These are phyloP conservation scores for Conus betulinus DNA, from an alignment of 1,140 invertebrate species.

Conservation along the genomic window DNA sequence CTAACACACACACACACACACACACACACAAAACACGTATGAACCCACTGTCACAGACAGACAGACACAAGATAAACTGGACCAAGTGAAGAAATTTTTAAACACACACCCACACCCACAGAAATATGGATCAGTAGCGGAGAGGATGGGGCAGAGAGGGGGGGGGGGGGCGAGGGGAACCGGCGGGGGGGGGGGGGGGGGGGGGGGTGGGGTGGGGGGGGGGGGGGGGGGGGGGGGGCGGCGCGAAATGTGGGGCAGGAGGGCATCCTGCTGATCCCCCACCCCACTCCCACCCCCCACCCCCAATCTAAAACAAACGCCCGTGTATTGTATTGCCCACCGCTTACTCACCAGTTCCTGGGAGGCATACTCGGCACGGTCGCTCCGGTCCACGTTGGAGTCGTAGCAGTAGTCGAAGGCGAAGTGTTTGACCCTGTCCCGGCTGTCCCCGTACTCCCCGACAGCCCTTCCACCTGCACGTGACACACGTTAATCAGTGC, in stretches of 20 bases:
- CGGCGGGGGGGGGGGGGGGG: neutral
- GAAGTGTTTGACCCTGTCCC: slow-evolving; percentile 88
- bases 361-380: slow-evolving; percentile 83
- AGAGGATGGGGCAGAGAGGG: neutral
- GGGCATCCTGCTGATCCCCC: neutral
- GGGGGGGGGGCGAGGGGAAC: neutral
- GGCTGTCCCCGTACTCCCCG: slow-evolving; percentile 80
- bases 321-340: too few relatives aligned
- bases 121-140: neutral
- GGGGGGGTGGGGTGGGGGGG: too few relatives aligned
- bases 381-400: slow-evolving; percentile 85
- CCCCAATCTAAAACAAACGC: too few relatives aligned
- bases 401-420: slow-evolving; percentile 95
- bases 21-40: neutral
- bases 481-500: neutral
- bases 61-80: too few relatives aligned
- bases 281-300: too few relatives aligned
- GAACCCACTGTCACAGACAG: too few relatives aligned
- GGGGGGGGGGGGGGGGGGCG: too few relatives aligned
- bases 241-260: neutral
- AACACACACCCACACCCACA: too few relatives aligned
- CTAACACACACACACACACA: neutral
- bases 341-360: slow-evolving; percentile 82
- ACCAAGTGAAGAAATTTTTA: too few relatives aligned
- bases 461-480: slow-evolving; percentile 44